Evolutionary conservation across 2,888 invertebrate genomes (phyloP).

Genomic region (Cancer borealis): DNA sequence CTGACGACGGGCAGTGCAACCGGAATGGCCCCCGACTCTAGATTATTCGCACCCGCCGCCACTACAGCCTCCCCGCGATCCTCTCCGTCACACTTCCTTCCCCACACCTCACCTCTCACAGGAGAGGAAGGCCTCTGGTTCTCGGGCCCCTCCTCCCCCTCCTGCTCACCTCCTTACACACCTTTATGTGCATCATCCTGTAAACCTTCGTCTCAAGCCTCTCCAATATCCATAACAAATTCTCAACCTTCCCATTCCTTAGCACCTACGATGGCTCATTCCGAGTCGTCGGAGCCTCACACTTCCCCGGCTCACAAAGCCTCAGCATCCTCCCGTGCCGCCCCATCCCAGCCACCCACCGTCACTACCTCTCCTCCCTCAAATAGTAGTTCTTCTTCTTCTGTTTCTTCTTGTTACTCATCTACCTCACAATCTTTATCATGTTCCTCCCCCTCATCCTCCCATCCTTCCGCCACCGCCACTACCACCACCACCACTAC

Average conservation of each 20-base stretch:
- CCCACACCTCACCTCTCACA: conserved; percentile 49
- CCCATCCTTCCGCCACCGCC: conserved; percentile 15
- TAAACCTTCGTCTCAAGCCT: conserved; percentile 35
- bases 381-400: conserved; percentile 31
- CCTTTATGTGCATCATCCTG: conserved; percentile 38
- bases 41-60: conserved; percentile 65
- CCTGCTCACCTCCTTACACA: conserved; percentile 31
- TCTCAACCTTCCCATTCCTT: conserved; percentile 40
- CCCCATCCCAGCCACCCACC: conserved; percentile 52
- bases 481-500: conserved; percentile 21
- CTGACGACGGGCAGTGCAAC: conserved; percentile 66
- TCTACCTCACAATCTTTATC: conserved; percentile 49
- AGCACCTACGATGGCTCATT: conserved; percentile 19
- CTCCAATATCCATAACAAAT: neutral
- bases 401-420: conserved; percentile 51
- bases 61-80: conserved; percentile 49
- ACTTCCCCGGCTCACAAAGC: conserved; percentile 8
- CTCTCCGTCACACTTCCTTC: conserved; percentile 49
- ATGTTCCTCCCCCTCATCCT: conserved; percentile 48
- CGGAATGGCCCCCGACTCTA: conserved; percentile 72
- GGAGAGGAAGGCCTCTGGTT: conserved; percentile 69
- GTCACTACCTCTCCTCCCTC: conserved; percentile 57
- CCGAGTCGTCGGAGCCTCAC: neutral
- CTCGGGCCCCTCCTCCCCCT: conserved; percentile 62
- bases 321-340: neutral